Percentiles rank a stretch among this genome's conserved stretches.
These are phyloP conservation scores for Cetonia aurata DNA, from an alignment of 2,888 invertebrate species.

Conservation along the genomic window DNA sequence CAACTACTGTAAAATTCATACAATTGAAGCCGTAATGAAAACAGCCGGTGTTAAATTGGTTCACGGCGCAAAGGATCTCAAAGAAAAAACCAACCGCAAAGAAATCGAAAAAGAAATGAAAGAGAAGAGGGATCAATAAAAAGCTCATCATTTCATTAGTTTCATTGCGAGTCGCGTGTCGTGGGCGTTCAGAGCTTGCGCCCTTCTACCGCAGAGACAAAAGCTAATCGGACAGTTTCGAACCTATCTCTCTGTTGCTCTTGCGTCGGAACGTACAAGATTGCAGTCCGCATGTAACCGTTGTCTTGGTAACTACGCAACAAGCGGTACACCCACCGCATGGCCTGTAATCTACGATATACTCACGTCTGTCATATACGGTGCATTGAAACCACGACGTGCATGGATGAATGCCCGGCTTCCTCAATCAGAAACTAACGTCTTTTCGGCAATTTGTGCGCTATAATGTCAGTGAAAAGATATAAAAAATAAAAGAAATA, in stretches of 20 bases:
- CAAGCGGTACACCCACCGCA: conserved; percentile 60
- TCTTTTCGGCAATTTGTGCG: conserved; percentile 15
- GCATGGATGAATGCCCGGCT: conserved; percentile 25
- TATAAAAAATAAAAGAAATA: conserved; percentile 21
- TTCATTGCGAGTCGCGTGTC: conserved; percentile 60
- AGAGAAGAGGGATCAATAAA: conserved; percentile 44
- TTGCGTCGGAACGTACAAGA: conserved; percentile 50
- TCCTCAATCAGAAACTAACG: background rate
- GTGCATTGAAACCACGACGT: conserved; percentile 12
- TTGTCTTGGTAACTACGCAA: conserved; percentile 60
- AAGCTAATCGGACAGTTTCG: conserved; percentile 56
- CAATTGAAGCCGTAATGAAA: too few relatives aligned
- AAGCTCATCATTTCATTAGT: conserved; percentile 52
- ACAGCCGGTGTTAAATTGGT: conserved; percentile 15
- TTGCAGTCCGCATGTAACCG: conserved; percentile 63
- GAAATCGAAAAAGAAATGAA: conserved; percentile 43
- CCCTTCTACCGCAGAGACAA: conserved; percentile 53
- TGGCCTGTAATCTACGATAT: conserved; percentile 51
- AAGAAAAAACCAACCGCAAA: conserved; percentile 22
- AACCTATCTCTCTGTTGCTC: conserved; percentile 55
- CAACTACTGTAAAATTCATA: too few relatives aligned
- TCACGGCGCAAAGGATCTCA: conserved; percentile 12
- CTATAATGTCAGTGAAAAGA: conserved; percentile 17
- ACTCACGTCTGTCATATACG: conserved; percentile 46
- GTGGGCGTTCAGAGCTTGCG: conserved; percentile 64